Percentiles rank a stretch among this genome's conserved stretches.
Evolutionary conservation across 2,888 invertebrate species (phyloP).

Genomic region (Polyommatus icarus): DNA sequence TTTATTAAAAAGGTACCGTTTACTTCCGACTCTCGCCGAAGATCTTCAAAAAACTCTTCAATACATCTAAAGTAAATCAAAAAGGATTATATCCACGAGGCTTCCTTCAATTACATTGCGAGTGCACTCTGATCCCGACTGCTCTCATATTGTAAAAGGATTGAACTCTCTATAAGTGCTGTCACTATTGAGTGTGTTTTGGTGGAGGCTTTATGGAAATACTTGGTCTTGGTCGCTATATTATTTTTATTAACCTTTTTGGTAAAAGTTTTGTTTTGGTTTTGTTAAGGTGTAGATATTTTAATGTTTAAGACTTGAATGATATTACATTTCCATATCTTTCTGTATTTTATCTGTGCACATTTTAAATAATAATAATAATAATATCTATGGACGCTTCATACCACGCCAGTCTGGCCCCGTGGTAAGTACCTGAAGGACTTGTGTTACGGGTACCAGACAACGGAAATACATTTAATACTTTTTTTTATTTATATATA

Average conservation of each 20-base stretch:
- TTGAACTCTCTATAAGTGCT: constrained; percentile 5
- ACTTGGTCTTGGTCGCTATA: too few species aligned
- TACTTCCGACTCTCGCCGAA: neutral
- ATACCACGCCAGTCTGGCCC: too few species aligned
- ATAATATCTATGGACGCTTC: too few species aligned
- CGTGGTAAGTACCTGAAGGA: too few species aligned
- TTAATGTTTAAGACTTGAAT: too few species aligned
- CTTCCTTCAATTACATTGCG: constrained; percentile 9
- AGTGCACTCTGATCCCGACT: constrained; percentile 3
- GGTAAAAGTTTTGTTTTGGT: neutral
- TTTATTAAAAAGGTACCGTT: neutral
- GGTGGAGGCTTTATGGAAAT: neutral
- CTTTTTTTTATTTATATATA: too few species aligned
- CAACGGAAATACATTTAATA: too few species aligned
- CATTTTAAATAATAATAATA: too few species aligned
- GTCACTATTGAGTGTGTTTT: neutral
- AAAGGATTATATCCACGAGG: constrained; percentile 14
- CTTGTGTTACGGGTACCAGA: too few species aligned
- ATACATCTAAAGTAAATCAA: constrained; percentile 3
- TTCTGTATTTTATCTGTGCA: too few species aligned
- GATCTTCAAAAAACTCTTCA: neutral
- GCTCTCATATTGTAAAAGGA: constrained; percentile 12
- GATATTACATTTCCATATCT: too few species aligned
- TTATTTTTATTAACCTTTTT: too few species aligned
- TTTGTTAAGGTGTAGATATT: neutral